Conservation (phyloP, 2,888 invertebrate species). For the Pollenia griseotomentosa region DNA sequence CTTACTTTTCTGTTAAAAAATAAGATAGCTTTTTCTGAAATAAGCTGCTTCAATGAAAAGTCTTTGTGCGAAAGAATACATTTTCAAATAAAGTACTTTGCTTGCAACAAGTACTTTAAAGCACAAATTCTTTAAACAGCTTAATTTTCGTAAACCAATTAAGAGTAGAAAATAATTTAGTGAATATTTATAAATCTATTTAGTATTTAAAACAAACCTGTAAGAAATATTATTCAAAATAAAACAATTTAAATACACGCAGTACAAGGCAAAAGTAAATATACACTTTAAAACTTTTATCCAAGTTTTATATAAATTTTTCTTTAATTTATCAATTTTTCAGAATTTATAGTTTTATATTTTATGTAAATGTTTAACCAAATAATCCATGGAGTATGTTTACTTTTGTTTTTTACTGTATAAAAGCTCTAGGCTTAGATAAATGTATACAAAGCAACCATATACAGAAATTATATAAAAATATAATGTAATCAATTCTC, state of each 20-base stretch:
- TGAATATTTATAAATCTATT: neutral
- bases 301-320: neutral
- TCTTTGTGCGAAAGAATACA: no score
- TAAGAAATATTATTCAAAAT: conserved; percentile 12
- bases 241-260: neutral
- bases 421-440: conserved; percentile 7
- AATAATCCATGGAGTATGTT: neutral
- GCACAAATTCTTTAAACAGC: no score
- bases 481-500: conserved; percentile 26
- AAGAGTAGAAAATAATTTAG: neutral
- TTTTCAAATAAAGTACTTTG: no score
- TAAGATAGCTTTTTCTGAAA: no score
- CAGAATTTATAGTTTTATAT: no score
- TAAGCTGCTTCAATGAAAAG: no score
- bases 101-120: no score
- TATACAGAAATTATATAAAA: neutral
- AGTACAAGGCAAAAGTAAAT: neutral
- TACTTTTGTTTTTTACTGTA: conserved; percentile 16
- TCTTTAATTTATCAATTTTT: no score
- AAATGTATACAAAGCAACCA: neutral
- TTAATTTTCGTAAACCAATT: neutral
- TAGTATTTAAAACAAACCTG: conserved; percentile 17
- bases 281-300: neutral
- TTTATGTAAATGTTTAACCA: no score
- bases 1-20: no score